Base-by-base conservation (phyloP, 2,113 vertebrate species). In the Grammomys surdaster region DNA sequence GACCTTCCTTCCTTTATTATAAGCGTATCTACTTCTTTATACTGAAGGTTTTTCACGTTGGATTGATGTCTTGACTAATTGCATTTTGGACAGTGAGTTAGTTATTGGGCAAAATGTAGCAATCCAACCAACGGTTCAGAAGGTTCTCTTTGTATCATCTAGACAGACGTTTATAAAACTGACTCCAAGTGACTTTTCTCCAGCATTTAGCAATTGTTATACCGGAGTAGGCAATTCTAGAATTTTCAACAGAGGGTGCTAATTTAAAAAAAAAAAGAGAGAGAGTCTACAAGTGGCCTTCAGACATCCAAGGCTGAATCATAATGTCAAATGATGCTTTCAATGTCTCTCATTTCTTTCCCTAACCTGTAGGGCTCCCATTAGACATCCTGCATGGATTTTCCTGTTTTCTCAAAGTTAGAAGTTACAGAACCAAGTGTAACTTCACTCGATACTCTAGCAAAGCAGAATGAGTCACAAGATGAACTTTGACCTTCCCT, bases 131-230 rank as follows among this genome's bases (percentile, higher is more conserved):
- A 67, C 36, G 69, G 22, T n/a, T 69, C n/a, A 43, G 33, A 54
- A 17, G 81, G 80, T 22, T 81, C 31, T 72, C 3, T 63, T 94
- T 76, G 24, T 87, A 82, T 89, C n/a, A 36, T 63, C 63, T n/a
- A 40, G 43, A 43, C 2, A 22, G 48, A 58, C 22, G 78, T 70
- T 91, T 95, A 84, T 88, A 96, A 75, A 93, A 76, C 4, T 28
- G 81, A 33, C 75, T 93, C 36, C 31, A 76, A 95, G 60, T 72
- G 75, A 87, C 20, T 93, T 75, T 80, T 90, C 69, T 82, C 8
- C 0, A 63, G 58, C 60, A 76, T 87, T 88, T 51, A 86, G 24
- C 85, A 70, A 76, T 40, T 46, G 12, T 48, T 63, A 26, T 20
- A 65, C 43, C 73, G 40, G 9, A 56, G 48, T 33, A 63, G 60